Conservation (phyloP, 1,140 invertebrate genomes). For the Drosophila persimilis region DNA sequence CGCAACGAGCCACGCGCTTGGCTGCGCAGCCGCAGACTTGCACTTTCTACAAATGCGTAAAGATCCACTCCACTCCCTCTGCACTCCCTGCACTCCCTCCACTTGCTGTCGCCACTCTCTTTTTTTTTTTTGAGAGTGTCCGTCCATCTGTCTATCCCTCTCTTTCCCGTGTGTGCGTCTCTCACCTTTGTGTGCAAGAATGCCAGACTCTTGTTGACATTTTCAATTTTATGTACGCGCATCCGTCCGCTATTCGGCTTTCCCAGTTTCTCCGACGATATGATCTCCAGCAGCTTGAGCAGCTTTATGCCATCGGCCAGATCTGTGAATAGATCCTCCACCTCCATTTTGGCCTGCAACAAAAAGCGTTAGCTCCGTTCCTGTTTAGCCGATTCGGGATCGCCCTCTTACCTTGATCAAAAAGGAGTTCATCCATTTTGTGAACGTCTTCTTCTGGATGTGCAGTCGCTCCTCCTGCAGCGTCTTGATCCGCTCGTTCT, state of each 20-base stretch:
- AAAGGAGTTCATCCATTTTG: slow-evolving; percentile 99
- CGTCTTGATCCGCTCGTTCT: slow-evolving; percentile 97
- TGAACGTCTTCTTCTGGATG: slow-evolving; percentile 99
- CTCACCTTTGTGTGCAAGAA: slow-evolving; percentile 98
- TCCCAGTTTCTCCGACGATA: slow-evolving; percentile 98
- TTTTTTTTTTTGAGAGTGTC: neutral
- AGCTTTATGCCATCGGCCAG: slow-evolving; percentile 97
- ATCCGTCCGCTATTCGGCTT: slow-evolving; percentile 98
- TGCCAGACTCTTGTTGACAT: slow-evolving; percentile 98
- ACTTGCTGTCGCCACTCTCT: neutral
- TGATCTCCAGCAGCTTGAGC: slow-evolving; percentile 98
- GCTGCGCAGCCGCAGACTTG: slow-evolving; percentile 67
- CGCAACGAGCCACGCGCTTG: slow-evolving; percentile 72
- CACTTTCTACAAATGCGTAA: slow-evolving; percentile 80
- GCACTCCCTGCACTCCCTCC: neutral
- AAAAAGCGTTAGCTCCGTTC: slow-evolving; percentile 20
- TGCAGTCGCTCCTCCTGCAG: slow-evolving; percentile 98
- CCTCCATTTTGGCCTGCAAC: slow-evolving; percentile 94
- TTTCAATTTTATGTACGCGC: slow-evolving; percentile 99
- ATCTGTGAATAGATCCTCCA: slow-evolving; percentile 98
- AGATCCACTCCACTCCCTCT: slow-evolving; percentile 20
- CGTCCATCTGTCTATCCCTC: neutral
- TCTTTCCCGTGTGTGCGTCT: slow-evolving; percentile 42
- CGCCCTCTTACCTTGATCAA: slow-evolving; percentile 91
- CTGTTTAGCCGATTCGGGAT: neutral